Base-by-base conservation (phyloP, 2,113 vertebrate species). In the Calidris pugnax region DNA sequence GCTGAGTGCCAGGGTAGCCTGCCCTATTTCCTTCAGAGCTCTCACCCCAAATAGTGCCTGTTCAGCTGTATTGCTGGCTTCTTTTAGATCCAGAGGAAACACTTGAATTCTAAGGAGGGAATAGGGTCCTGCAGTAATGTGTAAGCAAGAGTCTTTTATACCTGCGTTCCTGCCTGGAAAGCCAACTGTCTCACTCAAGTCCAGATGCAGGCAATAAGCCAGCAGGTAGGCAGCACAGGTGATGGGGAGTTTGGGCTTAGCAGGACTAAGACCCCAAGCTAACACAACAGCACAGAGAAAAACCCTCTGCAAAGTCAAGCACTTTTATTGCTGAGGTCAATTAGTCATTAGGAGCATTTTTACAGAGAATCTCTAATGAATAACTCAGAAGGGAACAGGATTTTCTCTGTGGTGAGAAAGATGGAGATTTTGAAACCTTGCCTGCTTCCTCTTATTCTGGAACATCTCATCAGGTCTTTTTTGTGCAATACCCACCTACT, bases 321-420 rank as follows among this genome's bases (percentile, higher is more conserved):
- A 30, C 7, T 33, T 75, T 76, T 57, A 78, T 56, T 77, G 18
- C 43, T 64, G 41, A 76, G 48, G 28, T 72, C 91, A 53, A 2
- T 73, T 56, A 63, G 26, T n/a, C 62, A 51, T 85, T 32, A 73
- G 15, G 23, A 16, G 18, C 18, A 64, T 88, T 83, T 80, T 71
- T 84, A 66, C 23, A 86, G 57, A 51, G 35, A 80, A n/a, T 57
- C 24, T 82, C 35, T 35, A 55, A 67, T 41, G 72, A 72, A 11
- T 57, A 62, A 23, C 55, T 81, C 43, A 33, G 56, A 62, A 62
- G 8, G 20, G 28, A 87, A 56, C 4, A 57, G 14, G 41, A 27
- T 89, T 94, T 89, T 83, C 53, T 79, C 53, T 74, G 39, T 48
- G 41, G 32, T 90, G 30, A 53, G 63, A 73, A 92, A 60, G 3